Evolutionary conservation across 2,888 invertebrate species (phyloP), one percentile per base, ranked within the genome.

Genomic region (Callinectes sapidus): DNA sequence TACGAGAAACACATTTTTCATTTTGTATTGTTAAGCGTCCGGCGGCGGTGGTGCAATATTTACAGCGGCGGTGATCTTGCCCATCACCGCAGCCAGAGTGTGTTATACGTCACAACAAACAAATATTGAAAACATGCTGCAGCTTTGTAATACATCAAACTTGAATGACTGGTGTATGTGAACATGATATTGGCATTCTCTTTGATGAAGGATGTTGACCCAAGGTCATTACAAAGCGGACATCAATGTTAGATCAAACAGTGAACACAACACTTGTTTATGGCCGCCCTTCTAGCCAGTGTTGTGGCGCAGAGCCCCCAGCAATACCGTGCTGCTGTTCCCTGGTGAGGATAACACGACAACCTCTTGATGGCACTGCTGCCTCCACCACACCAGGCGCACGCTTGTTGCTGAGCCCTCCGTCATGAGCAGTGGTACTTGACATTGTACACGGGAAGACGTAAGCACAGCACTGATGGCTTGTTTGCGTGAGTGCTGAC

Each of bases 151-250:
- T 61, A 61, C 61, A 61, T 61, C 61, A 61, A 61, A 13, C 13
- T 61, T 61, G 61, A 61, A 61, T 61, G 23, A 10, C 23, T 23
- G 61, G 23, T 61, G 5, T 61, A 61, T 61, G 61, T 61, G 61
- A 61, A 23, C 61, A 61, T 61, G 61, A 61, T 23, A 61, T 61
- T 77, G 71, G 3, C 71, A 77, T 77, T 77, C 71, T 28, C 71
- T 77, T 77, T 77, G 71, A 77, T 77, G 71, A 77, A 28, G 71
- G 71, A 77, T 28, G 71, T 28, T 77, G 71, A 77, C 28, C 71
- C 28, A 28, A 28, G 71, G 71, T 77, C 71, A 77, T 77, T 77
- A 77, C 71, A 77, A 77, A 77, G 23, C 71, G n/a, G 71, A n/a
- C 71, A 77, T 77, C 71, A 77, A 77, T 77, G 28, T 28, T 77